Conservation (phyloP, 2,888 invertebrate genomes). For the Magallana nippona region DNA sequence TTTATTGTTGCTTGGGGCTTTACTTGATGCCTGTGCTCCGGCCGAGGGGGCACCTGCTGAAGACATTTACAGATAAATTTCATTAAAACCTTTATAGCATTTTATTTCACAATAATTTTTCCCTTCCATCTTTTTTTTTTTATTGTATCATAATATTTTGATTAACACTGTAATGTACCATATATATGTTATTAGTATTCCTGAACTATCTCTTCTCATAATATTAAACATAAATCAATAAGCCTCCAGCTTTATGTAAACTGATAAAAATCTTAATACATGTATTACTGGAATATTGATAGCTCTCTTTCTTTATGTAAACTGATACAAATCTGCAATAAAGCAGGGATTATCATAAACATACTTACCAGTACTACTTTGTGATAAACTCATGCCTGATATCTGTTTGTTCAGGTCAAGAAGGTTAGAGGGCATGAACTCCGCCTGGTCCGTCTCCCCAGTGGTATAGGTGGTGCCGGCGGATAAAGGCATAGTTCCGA, state of each 20-base stretch:
- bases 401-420: constrained; percentile 75
- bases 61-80: background rate
- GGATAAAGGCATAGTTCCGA: constrained; percentile 68
- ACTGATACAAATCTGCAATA: too few species aligned
- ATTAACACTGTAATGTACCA: too few species aligned
- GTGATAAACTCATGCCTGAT: constrained; percentile 44
- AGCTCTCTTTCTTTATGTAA: too few species aligned
- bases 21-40: constrained; percentile 4
- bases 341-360: background rate
- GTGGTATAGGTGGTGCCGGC: constrained; percentile 60
- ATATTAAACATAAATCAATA: too few species aligned
- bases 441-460: constrained; percentile 71
- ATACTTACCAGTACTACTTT: constrained; percentile 39
- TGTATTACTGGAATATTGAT: background rate
- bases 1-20: background rate
- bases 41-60: background rate
- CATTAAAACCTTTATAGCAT: too few species aligned
- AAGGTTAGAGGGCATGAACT: constrained; percentile 80
- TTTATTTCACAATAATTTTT: too few species aligned
- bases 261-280: too few species aligned
- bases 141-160: too few species aligned
- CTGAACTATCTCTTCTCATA: too few species aligned
- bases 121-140: too few species aligned
- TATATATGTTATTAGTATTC: too few species aligned
- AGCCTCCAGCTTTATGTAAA: too few species aligned